Evolutionary conservation across 2,113 vertebrate genomes (phyloP), one percentile per base, ranked within the genome.

Genomic region (Phalacrocorax brasilianus): DNA sequence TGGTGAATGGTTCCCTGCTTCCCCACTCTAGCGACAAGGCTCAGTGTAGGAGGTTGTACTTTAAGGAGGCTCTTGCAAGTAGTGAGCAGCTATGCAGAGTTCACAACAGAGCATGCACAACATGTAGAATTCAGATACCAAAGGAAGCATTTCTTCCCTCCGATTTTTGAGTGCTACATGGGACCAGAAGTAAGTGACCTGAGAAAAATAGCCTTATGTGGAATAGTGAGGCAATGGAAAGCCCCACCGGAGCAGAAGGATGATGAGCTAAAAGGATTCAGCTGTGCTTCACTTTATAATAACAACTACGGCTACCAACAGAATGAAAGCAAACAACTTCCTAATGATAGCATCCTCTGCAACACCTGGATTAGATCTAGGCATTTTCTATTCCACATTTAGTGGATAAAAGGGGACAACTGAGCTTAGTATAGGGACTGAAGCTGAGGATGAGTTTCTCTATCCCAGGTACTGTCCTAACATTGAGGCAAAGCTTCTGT

Each of bases 31-130:
- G 42, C 11, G 23, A 5, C 35, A 22, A 66, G 17, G 27, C 23
- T 45, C 55, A 50, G 6, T 8, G 10, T 18, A 68, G 32, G 35
- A 68, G 47, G 21, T 3, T 63, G 28, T 40, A 26, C 49, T 63
- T 52, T 40, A 65, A 49, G 18, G 14, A 77, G 28, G 24, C 6
- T 38, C 40, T 67, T 78, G 32, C 9, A 61, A 32, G n/a, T 8
- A 66, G 47, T 9, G 23, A 91, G 52, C 21, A 65, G 8, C 52
- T 55, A 21, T 8, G 8, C 20, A 76, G 52, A 55, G 58, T 33
- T 65, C 32, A 10, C 2, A 0, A 40, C 10, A 49, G 5, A 59
- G 30, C 7, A 1, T 38, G 40, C n/a, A n/a, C 9, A 77, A 52
- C 32, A 67, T 14, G 30, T 66, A 7, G 53, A 44, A 56, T 50